Percentiles rank a stretch among this genome's conserved stretches.
These are phyloP conservation scores for Stichodactyla mertensii DNA, from an alignment of 64 coral and sea anemone species.

Conservation along the genomic window DNA sequence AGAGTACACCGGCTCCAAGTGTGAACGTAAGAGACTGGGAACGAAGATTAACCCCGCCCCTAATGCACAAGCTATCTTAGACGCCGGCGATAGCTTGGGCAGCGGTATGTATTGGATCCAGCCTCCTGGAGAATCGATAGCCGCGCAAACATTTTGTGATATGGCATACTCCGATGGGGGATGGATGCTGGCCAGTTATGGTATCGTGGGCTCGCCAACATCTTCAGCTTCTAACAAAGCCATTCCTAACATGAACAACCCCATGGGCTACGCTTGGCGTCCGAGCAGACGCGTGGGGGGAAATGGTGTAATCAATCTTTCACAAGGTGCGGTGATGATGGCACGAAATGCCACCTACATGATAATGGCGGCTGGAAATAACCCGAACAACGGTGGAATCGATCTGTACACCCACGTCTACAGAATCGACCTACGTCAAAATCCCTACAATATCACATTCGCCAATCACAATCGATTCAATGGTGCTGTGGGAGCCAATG, in stretches of 20 bases:
- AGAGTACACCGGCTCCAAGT: conserved; percentile 27
- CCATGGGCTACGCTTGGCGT: conserved; percentile 71
- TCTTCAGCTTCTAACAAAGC: conserved; percentile 24
- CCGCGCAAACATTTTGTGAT: conserved; percentile 84
- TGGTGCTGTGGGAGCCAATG: conserved; percentile 45
- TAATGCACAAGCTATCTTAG: conserved; percentile 74
- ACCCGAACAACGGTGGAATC: conserved; percentile 65
- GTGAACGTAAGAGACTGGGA: conserved; percentile 51
- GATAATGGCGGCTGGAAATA: conserved; percentile 89
- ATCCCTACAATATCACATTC: conserved; percentile 74
- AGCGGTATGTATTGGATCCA: conserved; percentile 97
- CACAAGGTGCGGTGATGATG: conserved; percentile 59
- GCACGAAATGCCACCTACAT: conserved; percentile 57
- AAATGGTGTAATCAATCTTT: conserved; percentile 54
- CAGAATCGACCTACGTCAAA: conserved; percentile 40
- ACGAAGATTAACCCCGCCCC: conserved; percentile 62
- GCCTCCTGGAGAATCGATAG: conserved; percentile 62
- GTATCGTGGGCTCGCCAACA: conserved; percentile 27
- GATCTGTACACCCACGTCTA: conserved; percentile 66
- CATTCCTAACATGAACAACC: conserved; percentile 91
- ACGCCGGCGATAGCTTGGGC: conserved; percentile 60
- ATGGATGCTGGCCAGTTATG: conserved; percentile 97
- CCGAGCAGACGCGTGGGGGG: conserved; percentile 27
- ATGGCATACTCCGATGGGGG: conserved; percentile 75
- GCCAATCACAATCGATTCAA: conserved; percentile 72